These are phyloP conservation scores for Xerus rutilus DNA, from an alignment of 2,797 vertebrate species.

Conservation along the genomic window DNA sequence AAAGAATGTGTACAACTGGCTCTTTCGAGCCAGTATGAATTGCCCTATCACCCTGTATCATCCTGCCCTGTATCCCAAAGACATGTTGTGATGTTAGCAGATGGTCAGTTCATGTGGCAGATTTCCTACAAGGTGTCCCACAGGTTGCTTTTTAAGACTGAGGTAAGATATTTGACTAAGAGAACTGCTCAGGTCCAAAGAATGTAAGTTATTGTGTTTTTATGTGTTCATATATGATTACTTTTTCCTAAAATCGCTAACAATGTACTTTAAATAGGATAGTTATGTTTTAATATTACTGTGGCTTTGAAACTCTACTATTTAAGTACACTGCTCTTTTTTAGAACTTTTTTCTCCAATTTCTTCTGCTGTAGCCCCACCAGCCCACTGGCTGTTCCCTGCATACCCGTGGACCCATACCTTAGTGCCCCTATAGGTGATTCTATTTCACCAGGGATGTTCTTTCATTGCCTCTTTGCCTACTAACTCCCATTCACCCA, in stretches of 20 bases:
- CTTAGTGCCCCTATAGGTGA: rapidly evolving
- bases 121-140: not conserved
- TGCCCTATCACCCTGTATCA: rapidly evolving
- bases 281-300: constrained; percentile 46
- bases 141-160: constrained; percentile 38
- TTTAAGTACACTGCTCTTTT: constrained; percentile 39
- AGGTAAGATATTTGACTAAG: constrained; percentile 53
- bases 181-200: constrained; percentile 15
- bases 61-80: not conserved
- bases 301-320: constrained; percentile 48
- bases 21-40: not conserved
- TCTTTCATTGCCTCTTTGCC: not conserved
- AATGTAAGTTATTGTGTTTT: constrained; percentile 66
- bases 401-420: rapidly evolving
- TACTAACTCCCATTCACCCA: not conserved
- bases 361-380: not conserved
- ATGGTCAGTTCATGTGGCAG: not conserved
- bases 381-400: not conserved
- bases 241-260: constrained; percentile 72
- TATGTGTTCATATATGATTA: not conserved
- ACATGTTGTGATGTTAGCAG: not conserved
- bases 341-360: not conserved
- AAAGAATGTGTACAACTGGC: not conserved
- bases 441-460: not conserved
- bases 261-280: constrained; percentile 54